phyloP scores from a whole-genome alignment of 2,888 invertebrate species.

The Ectobius pallidus region DNA sequence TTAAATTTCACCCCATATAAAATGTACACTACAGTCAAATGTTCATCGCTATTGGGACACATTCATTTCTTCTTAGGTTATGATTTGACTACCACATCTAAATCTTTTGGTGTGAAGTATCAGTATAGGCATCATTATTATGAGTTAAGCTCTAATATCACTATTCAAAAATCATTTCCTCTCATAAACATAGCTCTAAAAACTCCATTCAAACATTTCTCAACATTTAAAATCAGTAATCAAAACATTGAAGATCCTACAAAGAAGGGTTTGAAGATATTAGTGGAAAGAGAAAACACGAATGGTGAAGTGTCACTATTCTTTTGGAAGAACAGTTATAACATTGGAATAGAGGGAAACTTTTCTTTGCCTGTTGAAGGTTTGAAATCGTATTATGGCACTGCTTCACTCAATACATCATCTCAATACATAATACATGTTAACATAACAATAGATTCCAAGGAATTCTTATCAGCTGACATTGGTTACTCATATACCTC shows the following conservation, averaged over 20 bases:
- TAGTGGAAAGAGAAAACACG: not conserved
- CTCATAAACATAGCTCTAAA: not conserved
- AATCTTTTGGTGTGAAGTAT: constrained; percentile 1
- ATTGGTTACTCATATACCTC: not conserved
- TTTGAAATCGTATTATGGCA: not conserved
- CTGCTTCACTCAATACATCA: not conserved
- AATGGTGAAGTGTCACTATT: constrained; percentile 15
- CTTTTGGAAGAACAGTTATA: not conserved
- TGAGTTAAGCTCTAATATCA: constrained; percentile 8
- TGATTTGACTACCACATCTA: not conserved
- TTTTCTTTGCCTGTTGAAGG: not conserved
- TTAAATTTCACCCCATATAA: not conserved
- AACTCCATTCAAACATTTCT: not conserved
- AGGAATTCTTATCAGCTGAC: not conserved
- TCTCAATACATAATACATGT: not conserved
- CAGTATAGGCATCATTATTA: not conserved
- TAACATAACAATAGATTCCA: not conserved
- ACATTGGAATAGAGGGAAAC: constrained; percentile 1
- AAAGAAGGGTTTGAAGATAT: constrained; percentile 15
- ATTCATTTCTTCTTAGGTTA: constrained; percentile 4
- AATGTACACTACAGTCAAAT: not conserved
- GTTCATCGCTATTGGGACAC: not conserved
- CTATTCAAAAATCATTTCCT: not conserved
- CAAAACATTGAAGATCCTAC: not conserved
- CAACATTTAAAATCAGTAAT: not conserved